Conservation (phyloP, 2,888 invertebrate species). For the Seira ritae region DNA sequence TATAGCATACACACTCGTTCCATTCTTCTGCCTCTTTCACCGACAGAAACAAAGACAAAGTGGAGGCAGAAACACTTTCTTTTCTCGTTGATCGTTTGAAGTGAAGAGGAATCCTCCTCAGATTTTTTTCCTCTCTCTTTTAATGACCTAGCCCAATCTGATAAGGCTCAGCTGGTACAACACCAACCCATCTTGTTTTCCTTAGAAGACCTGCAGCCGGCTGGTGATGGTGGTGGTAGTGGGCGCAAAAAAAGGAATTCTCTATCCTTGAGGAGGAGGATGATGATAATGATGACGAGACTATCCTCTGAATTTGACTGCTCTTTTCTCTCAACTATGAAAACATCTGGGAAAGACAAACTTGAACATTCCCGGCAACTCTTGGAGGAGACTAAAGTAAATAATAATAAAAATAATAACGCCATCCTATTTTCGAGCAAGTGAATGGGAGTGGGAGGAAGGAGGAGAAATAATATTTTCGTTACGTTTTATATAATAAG, state of each 20-base stretch:
- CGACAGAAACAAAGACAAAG: conserved; percentile 14
- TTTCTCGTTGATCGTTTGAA: not conserved
- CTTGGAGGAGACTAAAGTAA: conserved; percentile 19
- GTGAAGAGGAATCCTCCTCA: conserved; percentile 25
- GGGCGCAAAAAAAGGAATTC: too few species aligned
- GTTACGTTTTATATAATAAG: conserved; percentile 1
- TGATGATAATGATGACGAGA: too few species aligned
- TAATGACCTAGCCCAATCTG: conserved; percentile 64
- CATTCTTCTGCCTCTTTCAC: not conserved
- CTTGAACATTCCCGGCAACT: not conserved
- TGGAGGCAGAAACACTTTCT: not conserved
- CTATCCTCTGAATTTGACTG: conserved; percentile 48
- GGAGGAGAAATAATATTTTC: not conserved
- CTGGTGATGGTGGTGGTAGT: not conserved
- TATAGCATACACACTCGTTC: not conserved
- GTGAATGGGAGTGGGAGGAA: not conserved
- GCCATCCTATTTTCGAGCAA: not conserved
- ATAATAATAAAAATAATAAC: conserved; percentile 26
- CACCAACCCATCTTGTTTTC: conserved; percentile 20
- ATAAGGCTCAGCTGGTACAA: conserved; percentile 55
- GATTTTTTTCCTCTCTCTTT: conserved; percentile 45
- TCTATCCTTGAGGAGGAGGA: too few species aligned
- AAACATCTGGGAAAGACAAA: conserved; percentile 27
- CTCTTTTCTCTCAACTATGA: conserved; percentile 26
- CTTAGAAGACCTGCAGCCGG: conserved; percentile 4